A percentile compares a stretch with the other conserved stretches of the same genome.
phyloP scores from a whole-genome alignment of 2,797 vertebrate genomes.

The Anniella stebbinsi region DNA sequence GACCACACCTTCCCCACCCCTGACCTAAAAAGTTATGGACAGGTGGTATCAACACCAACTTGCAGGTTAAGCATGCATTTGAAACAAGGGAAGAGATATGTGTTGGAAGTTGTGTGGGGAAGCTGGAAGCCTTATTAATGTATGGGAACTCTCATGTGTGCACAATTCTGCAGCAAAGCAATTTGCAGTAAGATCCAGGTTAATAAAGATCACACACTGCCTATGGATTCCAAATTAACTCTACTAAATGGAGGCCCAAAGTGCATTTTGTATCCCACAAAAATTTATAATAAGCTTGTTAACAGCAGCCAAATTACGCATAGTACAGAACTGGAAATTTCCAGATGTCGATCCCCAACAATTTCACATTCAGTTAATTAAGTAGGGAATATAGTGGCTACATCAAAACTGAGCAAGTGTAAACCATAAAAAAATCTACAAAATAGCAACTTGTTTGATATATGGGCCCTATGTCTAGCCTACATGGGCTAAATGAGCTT shows the following conservation, averaged over 20 bases:
- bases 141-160: background rate
- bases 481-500: background rate
- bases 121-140: background rate
- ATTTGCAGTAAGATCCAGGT: background rate
- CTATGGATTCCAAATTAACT: slow-evolving; percentile 12
- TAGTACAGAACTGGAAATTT: slow-evolving; percentile 3
- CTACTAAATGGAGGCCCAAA: background rate
- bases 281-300: background rate
- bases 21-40: background rate
- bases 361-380: background rate
- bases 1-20: too few species aligned
- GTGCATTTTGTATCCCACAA: background rate
- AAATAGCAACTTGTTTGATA: background rate
- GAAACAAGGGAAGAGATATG: background rate
- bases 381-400: background rate
- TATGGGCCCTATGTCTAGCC: background rate
- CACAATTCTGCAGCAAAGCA: background rate
- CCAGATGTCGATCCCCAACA: background rate
- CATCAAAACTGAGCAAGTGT: background rate
- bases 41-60: background rate
- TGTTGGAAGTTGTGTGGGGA: background rate
- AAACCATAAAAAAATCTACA: background rate
- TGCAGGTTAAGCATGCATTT: background rate
- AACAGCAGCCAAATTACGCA: background rate
- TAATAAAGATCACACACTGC: slow-evolving; percentile 1